Evolutionary conservation across 2,888 invertebrate genomes (phyloP).

Genomic region (Cantharis rustica): DNA sequence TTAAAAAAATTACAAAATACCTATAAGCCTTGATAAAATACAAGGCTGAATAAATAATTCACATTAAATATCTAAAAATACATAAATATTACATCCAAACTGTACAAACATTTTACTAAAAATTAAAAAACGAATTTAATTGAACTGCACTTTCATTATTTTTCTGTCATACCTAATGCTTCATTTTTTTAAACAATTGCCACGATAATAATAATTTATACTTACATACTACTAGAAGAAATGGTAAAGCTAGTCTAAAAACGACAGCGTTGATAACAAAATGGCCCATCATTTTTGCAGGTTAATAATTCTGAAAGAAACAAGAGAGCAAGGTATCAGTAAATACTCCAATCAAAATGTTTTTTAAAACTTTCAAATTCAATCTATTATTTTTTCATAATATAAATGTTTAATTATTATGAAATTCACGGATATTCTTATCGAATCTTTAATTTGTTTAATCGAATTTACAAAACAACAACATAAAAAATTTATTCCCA

Average conservation of each 20-base stretch:
- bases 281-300: not conserved
- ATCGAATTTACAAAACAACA: not conserved
- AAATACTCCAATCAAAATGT: not conserved
- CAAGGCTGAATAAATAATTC: not conserved
- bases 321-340: not conserved
- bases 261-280: constrained; percentile 48
- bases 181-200: not conserved
- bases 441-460: not conserved
- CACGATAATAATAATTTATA: constrained; percentile 31
- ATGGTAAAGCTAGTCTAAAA: constrained; percentile 59
- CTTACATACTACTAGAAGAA: constrained; percentile 61
- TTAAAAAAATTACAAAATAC: not conserved
- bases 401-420: not conserved
- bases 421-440: not conserved
- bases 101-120: not conserved
- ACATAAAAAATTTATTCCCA: not conserved
- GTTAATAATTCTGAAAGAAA: not conserved
- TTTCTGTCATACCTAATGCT: not conserved
- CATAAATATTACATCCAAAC: not conserved
- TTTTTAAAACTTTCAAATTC: not conserved
- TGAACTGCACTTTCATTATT: not conserved
- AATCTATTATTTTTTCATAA: too few relatives aligned
- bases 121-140: not conserved
- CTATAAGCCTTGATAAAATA: not conserved
- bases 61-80: not conserved